These are phyloP conservation scores for Trachelus troglodyta DNA, from an alignment of 2,888 invertebrate species.

Conservation along the genomic window DNA sequence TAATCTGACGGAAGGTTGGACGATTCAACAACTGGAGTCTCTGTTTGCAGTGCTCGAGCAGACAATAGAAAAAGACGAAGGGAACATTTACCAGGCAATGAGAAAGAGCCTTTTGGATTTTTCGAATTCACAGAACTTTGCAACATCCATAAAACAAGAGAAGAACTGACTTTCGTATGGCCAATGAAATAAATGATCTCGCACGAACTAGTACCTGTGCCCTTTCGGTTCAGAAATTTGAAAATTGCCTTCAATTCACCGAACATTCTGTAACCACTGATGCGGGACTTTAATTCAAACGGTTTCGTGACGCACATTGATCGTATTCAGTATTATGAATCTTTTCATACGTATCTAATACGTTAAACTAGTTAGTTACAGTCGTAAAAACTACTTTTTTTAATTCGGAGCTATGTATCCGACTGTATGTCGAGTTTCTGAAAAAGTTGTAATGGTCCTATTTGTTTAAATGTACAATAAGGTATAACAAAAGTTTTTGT, in stretches of 20 bases:
- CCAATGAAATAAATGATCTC: background rate
- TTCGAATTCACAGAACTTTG: slow-evolving; percentile 25
- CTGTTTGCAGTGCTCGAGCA: slow-evolving; percentile 44
- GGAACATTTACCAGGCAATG: slow-evolving; percentile 29
- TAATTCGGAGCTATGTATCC: background rate
- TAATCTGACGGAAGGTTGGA: slow-evolving; percentile 50
- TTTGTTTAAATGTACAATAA: background rate
- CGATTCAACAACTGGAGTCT: slow-evolving; percentile 48
- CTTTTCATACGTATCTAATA: background rate
- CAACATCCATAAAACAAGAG: slow-evolving; percentile 29
- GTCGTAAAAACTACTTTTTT: background rate
- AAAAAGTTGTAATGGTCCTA: background rate
- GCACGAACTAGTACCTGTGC: background rate
- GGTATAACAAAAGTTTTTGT: background rate
- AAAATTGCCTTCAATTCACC: background rate
- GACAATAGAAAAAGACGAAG: slow-evolving; percentile 37
- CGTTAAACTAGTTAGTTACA: background rate
- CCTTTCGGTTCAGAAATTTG: background rate
- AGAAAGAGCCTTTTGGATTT: slow-evolving; percentile 41
- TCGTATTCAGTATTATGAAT: background rate
- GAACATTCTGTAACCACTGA: background rate
- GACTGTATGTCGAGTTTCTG: background rate
- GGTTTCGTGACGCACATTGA: background rate
- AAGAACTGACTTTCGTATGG: slow-evolving; percentile 16
- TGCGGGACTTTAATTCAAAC: background rate